phyloP scores from a whole-genome alignment of 2,888 invertebrate genomes.

The Epirrhoe tristata region DNA sequence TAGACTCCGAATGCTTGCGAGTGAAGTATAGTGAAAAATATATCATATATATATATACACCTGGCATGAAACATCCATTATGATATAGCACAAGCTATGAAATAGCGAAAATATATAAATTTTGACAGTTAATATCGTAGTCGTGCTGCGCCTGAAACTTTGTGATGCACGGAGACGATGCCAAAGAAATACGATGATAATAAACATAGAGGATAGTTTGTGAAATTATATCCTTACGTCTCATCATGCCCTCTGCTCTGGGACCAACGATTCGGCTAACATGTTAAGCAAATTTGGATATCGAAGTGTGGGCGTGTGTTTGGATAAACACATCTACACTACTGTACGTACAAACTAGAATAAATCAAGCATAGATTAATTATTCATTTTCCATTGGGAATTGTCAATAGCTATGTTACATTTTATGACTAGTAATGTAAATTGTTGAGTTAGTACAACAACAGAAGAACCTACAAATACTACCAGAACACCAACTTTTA shows the following conservation, averaged over 20 bases:
- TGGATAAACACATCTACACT: background rate
- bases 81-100: conserved; percentile 37
- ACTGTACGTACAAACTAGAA: background rate
- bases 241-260: conserved; percentile 50
- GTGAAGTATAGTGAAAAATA: background rate
- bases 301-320: too few relatives aligned
- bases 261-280: conserved; percentile 3
- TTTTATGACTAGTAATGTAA: background rate
- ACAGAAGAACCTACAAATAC: too few relatives aligned
- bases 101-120: conserved; percentile 48
- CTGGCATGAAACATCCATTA: background rate
- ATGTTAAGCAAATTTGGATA: background rate
- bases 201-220: conserved; percentile 61
- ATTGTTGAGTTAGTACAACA: too few relatives aligned
- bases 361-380: background rate
- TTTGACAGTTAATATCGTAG: conserved; percentile 48
- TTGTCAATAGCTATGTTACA: background rate
- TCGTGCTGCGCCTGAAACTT: conserved; percentile 45
- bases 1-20: background rate
- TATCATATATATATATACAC: background rate
- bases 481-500: too few relatives aligned
- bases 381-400: background rate
- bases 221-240: conserved; percentile 61
- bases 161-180: conserved; percentile 43
- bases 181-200: conserved; percentile 54